phyloP scores from a whole-genome alignment of 1,140 invertebrate species.

The Contarinia nasturtii region DNA sequence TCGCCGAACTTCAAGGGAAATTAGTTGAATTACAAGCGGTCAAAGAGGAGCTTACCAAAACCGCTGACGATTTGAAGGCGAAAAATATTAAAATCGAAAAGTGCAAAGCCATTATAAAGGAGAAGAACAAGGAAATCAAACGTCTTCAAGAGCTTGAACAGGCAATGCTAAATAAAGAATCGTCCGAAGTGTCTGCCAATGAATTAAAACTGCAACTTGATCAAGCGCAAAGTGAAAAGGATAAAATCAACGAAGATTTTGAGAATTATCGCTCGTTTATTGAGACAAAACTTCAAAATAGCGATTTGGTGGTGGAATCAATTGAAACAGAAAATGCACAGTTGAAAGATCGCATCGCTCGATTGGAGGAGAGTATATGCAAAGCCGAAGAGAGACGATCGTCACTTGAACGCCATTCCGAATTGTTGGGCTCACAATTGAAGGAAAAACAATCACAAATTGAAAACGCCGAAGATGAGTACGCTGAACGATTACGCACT shows the following conservation, averaged over 20 bases:
- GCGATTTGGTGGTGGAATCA: constrained; percentile 49
- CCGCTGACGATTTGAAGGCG: constrained; percentile 10
- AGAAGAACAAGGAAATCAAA: constrained; percentile 16
- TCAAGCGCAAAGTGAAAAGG: constrained; percentile 19
- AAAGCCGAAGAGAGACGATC: constrained; percentile 30
- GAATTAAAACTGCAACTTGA: constrained; percentile 13
- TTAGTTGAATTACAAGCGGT: not conserved
- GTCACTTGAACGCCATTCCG: constrained; percentile 30
- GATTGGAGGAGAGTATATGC: constrained; percentile 35
- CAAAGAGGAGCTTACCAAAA: not conserved
- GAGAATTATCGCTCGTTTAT: constrained; percentile 15
- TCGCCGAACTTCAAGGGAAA: not conserved
- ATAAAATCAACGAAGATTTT: constrained; percentile 23
- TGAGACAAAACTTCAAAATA: constrained; percentile 47
- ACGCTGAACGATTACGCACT: constrained; percentile 28
- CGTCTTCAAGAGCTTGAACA: constrained; percentile 8
- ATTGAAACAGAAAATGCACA: constrained; percentile 43
- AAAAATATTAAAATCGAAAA: constrained; percentile 19
- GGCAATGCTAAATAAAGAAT: constrained; percentile 17
- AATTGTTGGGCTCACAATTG: constrained; percentile 31
- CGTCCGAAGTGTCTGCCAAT: not conserved
- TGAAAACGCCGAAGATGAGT: constrained; percentile 29
- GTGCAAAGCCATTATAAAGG: constrained; percentile 22
- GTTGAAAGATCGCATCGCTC: constrained; percentile 34
- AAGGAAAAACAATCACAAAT: constrained; percentile 32